Conservation (phyloP, 1,140 invertebrate species). For the Oreohelix idahoensis region DNA sequence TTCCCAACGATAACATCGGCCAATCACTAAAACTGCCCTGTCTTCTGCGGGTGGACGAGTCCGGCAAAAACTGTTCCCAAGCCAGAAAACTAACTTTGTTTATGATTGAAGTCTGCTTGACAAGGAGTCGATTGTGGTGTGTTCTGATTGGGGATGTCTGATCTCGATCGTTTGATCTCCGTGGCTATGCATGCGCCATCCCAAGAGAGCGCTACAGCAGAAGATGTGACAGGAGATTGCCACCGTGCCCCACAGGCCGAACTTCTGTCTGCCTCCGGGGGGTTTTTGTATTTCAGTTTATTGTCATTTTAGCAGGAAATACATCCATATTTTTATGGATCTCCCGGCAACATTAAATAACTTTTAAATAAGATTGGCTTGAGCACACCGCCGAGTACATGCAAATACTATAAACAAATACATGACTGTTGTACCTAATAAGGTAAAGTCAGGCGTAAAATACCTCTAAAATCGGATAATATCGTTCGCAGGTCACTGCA, state of each 20-base stretch:
- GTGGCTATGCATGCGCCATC: not conserved
- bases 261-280: not conserved
- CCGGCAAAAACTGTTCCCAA: not conserved
- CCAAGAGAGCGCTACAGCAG: not conserved
- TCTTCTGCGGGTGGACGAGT: not conserved
- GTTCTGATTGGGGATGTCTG: not conserved
- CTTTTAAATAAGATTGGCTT: no score
- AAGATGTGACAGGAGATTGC: not conserved
- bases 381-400: no score
- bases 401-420: no score
- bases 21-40: not conserved
- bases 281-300: not conserved
- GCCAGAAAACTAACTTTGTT: not conserved
- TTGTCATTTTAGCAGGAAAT: not conserved
- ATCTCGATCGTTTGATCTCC: conserved; percentile 5
- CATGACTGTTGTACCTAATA: no score
- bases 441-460: no score
- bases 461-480: no score
- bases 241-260: not conserved
- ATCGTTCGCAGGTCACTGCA: no score
- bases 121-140: not conserved
- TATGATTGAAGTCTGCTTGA: not conserved
- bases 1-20: not conserved
- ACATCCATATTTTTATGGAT: not conserved
- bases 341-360: no score